These are phyloP conservation scores for Rhyacichthys aspro DNA, from an alignment of 2,797 vertebrate genomes.

Conservation along the genomic window DNA sequence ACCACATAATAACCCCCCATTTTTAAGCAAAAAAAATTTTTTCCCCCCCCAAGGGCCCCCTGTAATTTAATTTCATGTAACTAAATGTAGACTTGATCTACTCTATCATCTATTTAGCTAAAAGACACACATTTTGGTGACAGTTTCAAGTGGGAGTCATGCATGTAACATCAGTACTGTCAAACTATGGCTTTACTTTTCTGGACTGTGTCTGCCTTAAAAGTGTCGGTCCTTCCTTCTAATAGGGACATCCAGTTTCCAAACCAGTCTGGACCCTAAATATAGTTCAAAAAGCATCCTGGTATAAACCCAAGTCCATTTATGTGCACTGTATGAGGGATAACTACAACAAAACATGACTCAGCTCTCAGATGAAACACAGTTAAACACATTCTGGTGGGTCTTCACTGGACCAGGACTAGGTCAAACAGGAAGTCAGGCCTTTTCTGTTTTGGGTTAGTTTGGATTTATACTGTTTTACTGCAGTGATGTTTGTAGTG, in stretches of 20 bases:
- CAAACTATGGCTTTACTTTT: too few relatives aligned
- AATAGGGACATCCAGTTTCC: background rate
- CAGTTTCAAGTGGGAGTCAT: too few relatives aligned
- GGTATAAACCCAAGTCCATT: slow-evolving; percentile 21
- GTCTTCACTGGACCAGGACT: slow-evolving; percentile 11
- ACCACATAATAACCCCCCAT: too few relatives aligned
- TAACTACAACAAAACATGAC: slow-evolving; percentile 23
- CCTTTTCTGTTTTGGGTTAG: slow-evolving; percentile 17
- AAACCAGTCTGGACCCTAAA: background rate
- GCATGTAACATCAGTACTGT: too few relatives aligned
- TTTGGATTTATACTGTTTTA: slow-evolving; percentile 17
- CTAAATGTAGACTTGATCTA: too few relatives aligned
- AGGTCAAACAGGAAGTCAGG: slow-evolving; percentile 38
- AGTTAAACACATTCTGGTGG: slow-evolving; percentile 17
- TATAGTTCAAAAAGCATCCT: slow-evolving; percentile 3
- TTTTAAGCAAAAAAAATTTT: too few relatives aligned
- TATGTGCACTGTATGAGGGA: slow-evolving; percentile 15
- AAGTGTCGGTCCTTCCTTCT: background rate
- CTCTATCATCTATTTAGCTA: too few relatives aligned
- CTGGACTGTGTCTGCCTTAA: background rate
- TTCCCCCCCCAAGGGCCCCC: too few relatives aligned
- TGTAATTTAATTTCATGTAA: too few relatives aligned
- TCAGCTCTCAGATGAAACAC: slow-evolving; percentile 23
- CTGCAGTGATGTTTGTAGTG: too few relatives aligned
- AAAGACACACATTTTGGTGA: too few relatives aligned